A percentile compares a stretch with the other conserved stretches of the same genome.
Evolutionary conservation across 1,140 invertebrate species (phyloP).

Genomic region (Drosophila willistoni): DNA sequence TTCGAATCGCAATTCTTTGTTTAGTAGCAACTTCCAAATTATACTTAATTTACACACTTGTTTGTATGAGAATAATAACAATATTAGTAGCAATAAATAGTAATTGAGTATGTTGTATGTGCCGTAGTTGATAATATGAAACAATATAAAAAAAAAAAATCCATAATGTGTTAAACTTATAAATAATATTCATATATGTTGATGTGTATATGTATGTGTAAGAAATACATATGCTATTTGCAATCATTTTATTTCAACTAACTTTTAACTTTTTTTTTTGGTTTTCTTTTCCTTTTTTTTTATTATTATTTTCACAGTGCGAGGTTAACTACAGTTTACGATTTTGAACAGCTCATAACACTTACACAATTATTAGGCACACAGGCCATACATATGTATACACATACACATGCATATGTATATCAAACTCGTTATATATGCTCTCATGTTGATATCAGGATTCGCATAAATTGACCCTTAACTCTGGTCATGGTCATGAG

Average conservation of each 20-base stretch:
- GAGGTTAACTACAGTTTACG: conserved; percentile 13
- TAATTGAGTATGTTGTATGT: conserved; percentile 8
- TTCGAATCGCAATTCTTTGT: not conserved
- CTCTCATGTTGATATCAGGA: conserved; percentile 5
- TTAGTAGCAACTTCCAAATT: not conserved
- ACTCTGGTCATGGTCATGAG: conserved; percentile 1
- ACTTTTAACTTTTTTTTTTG: conserved; percentile 1
- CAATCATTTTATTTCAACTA: conserved; percentile 13
- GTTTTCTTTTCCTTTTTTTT: too few species aligned
- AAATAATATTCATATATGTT: conserved; percentile 1
- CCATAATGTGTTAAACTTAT: not conserved
- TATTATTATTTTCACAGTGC: conserved; percentile 6
- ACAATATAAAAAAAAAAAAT: not conserved
- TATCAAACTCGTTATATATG: conserved; percentile 7
- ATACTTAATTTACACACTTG: not conserved
- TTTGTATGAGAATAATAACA: not conserved
- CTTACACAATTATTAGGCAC: conserved; percentile 12
- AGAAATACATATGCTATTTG: not conserved
- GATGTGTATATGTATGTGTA: not conserved
- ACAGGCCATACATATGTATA: conserved; percentile 6
- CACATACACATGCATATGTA: conserved; percentile 4
- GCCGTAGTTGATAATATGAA: not conserved
- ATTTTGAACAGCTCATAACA: conserved; percentile 14
- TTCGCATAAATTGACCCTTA: conserved; percentile 3
- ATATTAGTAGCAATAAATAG: not conserved